Base-by-base conservation (phyloP, 2,113 vertebrate genomes). In the Plectropomus leopardus region DNA sequence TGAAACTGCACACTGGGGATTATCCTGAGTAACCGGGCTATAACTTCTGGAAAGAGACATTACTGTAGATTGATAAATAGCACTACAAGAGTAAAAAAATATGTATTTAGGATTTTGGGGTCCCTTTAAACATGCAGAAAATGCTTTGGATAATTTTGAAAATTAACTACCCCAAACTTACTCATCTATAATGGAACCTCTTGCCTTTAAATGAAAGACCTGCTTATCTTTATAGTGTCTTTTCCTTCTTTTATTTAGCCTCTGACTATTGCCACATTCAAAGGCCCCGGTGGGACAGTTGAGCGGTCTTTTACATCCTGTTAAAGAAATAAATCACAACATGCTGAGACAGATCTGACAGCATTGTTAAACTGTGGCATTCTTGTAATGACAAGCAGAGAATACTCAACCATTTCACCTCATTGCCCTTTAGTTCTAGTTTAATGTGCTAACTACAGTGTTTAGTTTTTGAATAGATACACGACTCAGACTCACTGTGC, bases 331-430 rank as follows among this genome's bases (percentile, higher is more conserved):
- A 36, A 76, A 77, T 17, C 24, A 32, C 30, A 82, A 40, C 89
- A 89, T 64, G 86, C 72, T 74, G 67, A 78, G 65, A 80, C 76
- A 80, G 54, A 86, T 78, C 77, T 45, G 61, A 76, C 68, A 14
- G 48, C 13, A 60, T 80, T 86, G 70, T 80, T 70, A 50, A 66
- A 78, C 63, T 73, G 42, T 50, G 57, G 45, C 17, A 61, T 53
- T 44, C 26, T 32, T 64, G 57, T 71, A 71, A 83, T 73, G 57
- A 75, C 65, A 48, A 55, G 59, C 24, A 58, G 5, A 72, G 64
- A 85, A 64, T 50, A 72, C 45, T 68, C 28, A 55, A 54, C 60
- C 67, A 70, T 55, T 50, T 78, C 40, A 60, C 55, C 67, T 84
- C 24, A 45, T 42, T 66, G 64, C 63, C 28, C 50, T 86, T 84